Conservation (phyloP, 2,113 vertebrate species). For the Festucalex cinctus region DNA sequence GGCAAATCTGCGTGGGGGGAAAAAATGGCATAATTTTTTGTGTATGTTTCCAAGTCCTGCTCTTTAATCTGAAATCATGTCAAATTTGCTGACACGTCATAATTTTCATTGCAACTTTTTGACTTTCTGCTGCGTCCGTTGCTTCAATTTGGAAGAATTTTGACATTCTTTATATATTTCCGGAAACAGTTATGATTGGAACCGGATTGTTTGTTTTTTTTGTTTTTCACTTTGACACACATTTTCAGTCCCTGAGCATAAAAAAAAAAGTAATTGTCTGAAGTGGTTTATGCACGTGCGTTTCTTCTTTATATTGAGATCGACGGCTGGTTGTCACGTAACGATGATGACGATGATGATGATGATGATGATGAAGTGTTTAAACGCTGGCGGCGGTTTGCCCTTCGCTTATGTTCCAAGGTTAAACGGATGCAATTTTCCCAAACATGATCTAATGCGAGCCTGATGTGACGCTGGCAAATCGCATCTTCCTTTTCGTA, state of each 20-base stretch:
- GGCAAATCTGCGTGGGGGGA: no score
- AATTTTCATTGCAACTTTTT: no score
- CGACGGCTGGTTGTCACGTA: neutral
- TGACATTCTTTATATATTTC: neutral
- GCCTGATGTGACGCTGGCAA: slow-evolving; percentile 29
- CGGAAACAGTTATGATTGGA: neutral
- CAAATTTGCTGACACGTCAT: no score
- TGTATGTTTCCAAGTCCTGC: no score
- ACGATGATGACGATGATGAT: slow-evolving; percentile 8
- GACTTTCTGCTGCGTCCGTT: no score
- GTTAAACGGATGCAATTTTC: slow-evolving; percentile 32
- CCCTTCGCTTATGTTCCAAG: slow-evolving; percentile 12
- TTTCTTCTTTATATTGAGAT: neutral
- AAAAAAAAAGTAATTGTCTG: neutral
- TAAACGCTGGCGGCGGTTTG: slow-evolving; percentile 6
- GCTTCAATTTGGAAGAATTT: neutral
- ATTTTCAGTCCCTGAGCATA: neutral
- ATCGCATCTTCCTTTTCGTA: neutral
- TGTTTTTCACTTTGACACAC: neutral
- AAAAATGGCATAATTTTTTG: no score
- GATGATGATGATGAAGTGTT: slow-evolving; percentile 3
- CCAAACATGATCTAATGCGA: slow-evolving; percentile 42
- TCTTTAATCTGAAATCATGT: no score
- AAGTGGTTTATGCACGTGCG: neutral
- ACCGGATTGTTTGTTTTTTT: neutral